Evolutionary conservation across 2,797 vertebrate genomes (phyloP).

Genomic region (Anas capensis): DNA sequence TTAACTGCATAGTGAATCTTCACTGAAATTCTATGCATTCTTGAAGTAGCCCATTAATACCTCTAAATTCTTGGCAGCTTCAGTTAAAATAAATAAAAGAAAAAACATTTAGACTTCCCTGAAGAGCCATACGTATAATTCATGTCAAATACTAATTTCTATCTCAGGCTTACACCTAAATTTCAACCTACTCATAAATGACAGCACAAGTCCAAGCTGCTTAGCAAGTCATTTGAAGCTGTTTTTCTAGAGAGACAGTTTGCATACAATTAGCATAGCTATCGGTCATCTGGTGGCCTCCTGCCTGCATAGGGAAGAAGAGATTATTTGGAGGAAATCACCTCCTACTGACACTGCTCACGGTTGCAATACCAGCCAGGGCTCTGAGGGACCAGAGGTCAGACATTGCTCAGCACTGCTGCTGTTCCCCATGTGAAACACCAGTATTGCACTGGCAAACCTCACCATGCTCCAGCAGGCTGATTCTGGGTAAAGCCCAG

Average conservation of each 20-base stretch:
- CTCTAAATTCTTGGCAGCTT: neutral
- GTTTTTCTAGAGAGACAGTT: neutral
- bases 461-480: neutral
- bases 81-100: neutral
- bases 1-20: neutral
- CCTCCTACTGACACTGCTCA: accelerated
- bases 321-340: neutral
- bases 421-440: neutral
- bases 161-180: neutral
- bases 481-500: neutral
- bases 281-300: neutral
- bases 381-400: neutral
- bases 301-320: neutral
- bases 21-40: neutral
- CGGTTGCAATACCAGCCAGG: neutral
- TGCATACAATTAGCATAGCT: neutral
- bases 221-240: neutral
- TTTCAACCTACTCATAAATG: neutral
- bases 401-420: neutral
- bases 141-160: neutral
- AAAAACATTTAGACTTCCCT: neutral
- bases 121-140: neutral
- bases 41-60: neutral
- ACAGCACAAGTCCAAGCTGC: neutral
- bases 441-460: neutral